Base-by-base conservation (phyloP, 2,113 vertebrate species). In the Pelusios castaneus region DNA sequence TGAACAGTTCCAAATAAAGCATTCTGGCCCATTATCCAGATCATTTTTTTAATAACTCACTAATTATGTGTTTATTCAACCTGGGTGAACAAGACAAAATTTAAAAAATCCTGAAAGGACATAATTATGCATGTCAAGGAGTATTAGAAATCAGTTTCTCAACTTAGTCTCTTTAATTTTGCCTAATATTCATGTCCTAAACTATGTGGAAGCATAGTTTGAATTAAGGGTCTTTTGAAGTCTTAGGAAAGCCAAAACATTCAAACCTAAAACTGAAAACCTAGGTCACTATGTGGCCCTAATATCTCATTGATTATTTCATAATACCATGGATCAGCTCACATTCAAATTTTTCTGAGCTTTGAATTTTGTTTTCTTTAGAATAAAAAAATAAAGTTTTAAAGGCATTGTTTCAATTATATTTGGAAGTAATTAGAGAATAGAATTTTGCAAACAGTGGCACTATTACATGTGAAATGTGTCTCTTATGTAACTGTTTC, bases 1-100 rank as follows among this genome's bases (percentile, higher is more conserved):
- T 55, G 79, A 84, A 55, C 16, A 80, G 82, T 7, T 82, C 38
- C 38, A 80, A 88, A 82, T 51, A 73, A 82, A 94, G 14, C n/a
- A 75, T 70, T 70, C 17, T 10, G 29, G 25, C 16, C 43, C 45
- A 49, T 27, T 45, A 41, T 29, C 73, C 58, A 95, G 54, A 80
- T 27, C 24, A 16, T 86, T 12, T 19, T 82, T 83, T 82, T 21
- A 45, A 49, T 54, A 89, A 45, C 6, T 16, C 7, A n/a, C 3
- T 49, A 38, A 21, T 75, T 87, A 67, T 73, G 7, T 41, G n/a
- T 52, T 86, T n/a, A 79, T 43, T 5, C 8, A 77, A 85, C 82
- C 9, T 91, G 10, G 45, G 3, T 31, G 56, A 91, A 38, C 2
- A 89, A 56, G 54, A 41, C 16, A 88, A 82, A 22, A 21, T 81